Evolutionary conservation across 2,888 invertebrate species (phyloP).

Genomic region (Agrotis puta): DNA sequence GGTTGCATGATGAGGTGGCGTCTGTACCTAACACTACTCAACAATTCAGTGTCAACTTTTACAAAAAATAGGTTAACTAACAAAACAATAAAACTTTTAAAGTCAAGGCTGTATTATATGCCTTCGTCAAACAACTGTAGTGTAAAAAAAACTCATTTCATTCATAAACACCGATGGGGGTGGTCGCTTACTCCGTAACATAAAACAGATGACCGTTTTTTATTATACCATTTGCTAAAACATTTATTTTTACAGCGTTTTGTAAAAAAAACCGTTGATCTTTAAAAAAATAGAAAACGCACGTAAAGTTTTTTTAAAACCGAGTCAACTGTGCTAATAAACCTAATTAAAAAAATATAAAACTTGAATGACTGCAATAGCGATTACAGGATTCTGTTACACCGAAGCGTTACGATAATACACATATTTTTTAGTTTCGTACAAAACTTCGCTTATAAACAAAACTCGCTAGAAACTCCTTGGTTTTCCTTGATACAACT

Average conservation of each 20-base stretch:
- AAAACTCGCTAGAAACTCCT: too few species aligned
- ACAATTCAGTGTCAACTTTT: background rate
- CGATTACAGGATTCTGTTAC: constrained; percentile 67
- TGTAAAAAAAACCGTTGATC: constrained; percentile 50
- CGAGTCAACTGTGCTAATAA: constrained; percentile 74
- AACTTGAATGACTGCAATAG: constrained; percentile 68
- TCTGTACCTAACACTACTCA: background rate
- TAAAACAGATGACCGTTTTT: constrained; percentile 54
- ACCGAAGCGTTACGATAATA: constrained; percentile 63
- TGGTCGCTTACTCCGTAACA: constrained; percentile 34
- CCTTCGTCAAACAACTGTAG: constrained; percentile 10
- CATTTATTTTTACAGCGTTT: constrained; percentile 61
- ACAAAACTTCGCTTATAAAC: background rate
- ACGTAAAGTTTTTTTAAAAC: constrained; percentile 71
- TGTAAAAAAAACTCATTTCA: constrained; percentile 30
- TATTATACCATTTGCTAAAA: constrained; percentile 57
- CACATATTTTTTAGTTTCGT: background rate
- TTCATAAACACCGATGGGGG: constrained; percentile 16
- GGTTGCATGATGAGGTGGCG: too few species aligned
- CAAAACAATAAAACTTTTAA: constrained; percentile 15
- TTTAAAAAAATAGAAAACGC: constrained; percentile 65
- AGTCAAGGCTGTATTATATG: constrained; percentile 22
- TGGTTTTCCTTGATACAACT: too few species aligned
- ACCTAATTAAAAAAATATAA: constrained; percentile 82
- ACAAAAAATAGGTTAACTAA: constrained; percentile 10